These are phyloP conservation scores for Carduelis carduelis DNA, from an alignment of 2,797 vertebrate species.

Conservation along the genomic window DNA sequence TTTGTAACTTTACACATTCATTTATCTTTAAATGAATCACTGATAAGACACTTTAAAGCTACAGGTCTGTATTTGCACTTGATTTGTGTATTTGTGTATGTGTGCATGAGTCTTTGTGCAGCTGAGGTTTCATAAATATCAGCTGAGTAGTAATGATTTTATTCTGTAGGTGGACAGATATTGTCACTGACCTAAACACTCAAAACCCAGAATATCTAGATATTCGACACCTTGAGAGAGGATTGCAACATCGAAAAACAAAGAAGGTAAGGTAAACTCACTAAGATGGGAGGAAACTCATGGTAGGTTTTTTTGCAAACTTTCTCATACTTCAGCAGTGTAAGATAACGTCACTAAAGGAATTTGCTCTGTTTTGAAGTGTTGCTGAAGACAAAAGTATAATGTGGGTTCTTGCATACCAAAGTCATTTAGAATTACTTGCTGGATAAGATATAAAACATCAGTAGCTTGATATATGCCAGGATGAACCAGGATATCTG, in stretches of 20 bases:
- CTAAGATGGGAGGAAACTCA: not conserved
- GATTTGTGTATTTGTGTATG: rapidly evolving
- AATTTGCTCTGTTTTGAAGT: not conserved
- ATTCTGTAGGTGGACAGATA: slow-evolving; percentile 89
- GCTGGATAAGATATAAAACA: not conserved
- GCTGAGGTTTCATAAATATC: not conserved
- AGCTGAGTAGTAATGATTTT: not conserved
- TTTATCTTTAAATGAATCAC: not conserved
- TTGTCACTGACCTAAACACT: slow-evolving; percentile 95
- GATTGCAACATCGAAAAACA: slow-evolving; percentile 93
- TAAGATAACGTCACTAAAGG: not conserved
- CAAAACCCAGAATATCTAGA: slow-evolving; percentile 98
- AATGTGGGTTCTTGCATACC: not conserved
- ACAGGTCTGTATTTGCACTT: not conserved
- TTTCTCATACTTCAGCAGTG: not conserved
- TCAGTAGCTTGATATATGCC: not conserved
- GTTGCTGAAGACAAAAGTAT: not conserved
- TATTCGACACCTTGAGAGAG: slow-evolving; percentile 94
- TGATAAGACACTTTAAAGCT: not conserved
- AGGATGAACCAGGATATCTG: not conserved
- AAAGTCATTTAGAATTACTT: not conserved
- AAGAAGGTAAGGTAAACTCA: slow-evolving; percentile 84
- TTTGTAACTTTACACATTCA: not conserved
- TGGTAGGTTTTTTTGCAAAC: not conserved
- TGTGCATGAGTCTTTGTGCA: not conserved